A percentile compares a stretch with the other conserved stretches of the same genome.
These are phyloP conservation scores for Engraulis encrasicolus DNA, from an alignment of 2,113 vertebrate species.

Conservation along the genomic window DNA sequence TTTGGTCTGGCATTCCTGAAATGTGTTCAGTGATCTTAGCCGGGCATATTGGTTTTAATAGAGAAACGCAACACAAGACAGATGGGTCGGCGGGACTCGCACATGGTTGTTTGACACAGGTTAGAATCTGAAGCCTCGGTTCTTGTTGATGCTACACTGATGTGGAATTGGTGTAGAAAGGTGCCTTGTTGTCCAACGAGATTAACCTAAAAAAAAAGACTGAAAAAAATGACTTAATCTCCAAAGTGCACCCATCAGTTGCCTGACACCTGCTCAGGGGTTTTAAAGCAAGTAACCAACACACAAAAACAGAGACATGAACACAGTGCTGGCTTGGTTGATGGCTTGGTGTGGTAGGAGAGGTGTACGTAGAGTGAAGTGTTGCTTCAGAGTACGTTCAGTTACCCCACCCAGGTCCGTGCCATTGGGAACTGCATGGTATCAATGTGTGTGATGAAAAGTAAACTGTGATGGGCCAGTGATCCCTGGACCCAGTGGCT, in stretches of 20 bases:
- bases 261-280: slow-evolving; percentile 1
- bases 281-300: not conserved
- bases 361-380: too few relatives aligned
- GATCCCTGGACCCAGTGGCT: slow-evolving; percentile 32
- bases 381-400: too few relatives aligned
- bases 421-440: too few relatives aligned
- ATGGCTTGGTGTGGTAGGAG: too few relatives aligned
- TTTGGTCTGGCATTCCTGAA: slow-evolving; percentile 5
- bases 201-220: too few relatives aligned
- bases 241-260: slow-evolving; percentile 14
- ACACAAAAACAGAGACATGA: not conserved
- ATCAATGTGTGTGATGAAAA: not conserved
- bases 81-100: not conserved
- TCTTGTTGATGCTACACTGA: not conserved
- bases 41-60: not conserved
- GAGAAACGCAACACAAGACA: not conserved
- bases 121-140: not conserved
- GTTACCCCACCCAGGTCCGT: too few relatives aligned
- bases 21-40: not conserved
- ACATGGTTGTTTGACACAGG: not conserved
- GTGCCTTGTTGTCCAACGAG: not conserved
- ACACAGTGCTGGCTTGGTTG: too few relatives aligned
- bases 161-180: not conserved
- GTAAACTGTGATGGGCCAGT: not conserved
- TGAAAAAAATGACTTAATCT: slow-evolving; percentile 11